phyloP scores from a whole-genome alignment of 1,140 invertebrate genomes.

The Tachypleus tridentatus region DNA sequence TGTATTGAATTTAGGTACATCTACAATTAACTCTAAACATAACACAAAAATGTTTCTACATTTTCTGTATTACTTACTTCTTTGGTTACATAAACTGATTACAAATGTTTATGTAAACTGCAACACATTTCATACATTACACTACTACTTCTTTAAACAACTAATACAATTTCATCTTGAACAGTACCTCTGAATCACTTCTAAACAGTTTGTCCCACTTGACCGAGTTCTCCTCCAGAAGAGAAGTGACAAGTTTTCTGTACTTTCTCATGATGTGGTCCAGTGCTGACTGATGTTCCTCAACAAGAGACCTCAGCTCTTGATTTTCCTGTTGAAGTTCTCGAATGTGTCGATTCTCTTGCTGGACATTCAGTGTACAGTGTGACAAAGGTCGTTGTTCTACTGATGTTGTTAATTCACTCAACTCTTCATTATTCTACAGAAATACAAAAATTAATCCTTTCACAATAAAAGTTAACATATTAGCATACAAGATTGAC shows the following conservation, averaged over 20 bases:
- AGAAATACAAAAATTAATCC: slow-evolving; percentile 24
- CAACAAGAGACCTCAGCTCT: slow-evolving; percentile 70
- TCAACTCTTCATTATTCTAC: slow-evolving; percentile 85
- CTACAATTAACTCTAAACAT: too few relatives aligned
- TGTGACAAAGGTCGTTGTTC: slow-evolving; percentile 72
- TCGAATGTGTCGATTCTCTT: slow-evolving; percentile 74
- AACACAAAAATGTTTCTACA: too few relatives aligned
- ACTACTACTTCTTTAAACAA: not conserved
- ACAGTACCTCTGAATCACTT: slow-evolving; percentile 5
- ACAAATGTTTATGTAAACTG: too few relatives aligned
- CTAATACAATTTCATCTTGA: not conserved
- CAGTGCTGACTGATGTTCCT: slow-evolving; percentile 86
- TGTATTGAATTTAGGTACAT: too few relatives aligned
- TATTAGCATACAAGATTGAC: too few relatives aligned
- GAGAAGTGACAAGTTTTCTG: slow-evolving; percentile 71
- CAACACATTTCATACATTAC: not conserved
- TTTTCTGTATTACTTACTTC: too few relatives aligned
- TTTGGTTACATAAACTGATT: too few relatives aligned
- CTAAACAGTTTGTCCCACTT: slow-evolving; percentile 34
- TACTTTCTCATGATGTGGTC: slow-evolving; percentile 97
- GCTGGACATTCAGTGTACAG: slow-evolving; percentile 77
- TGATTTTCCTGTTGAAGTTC: slow-evolving; percentile 60
- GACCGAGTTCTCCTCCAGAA: slow-evolving; percentile 61
- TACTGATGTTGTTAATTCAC: slow-evolving; percentile 73
- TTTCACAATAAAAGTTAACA: too few relatives aligned